Base-by-base conservation (phyloP, 1,140 invertebrate genomes). In the Musca domestica region DNA sequence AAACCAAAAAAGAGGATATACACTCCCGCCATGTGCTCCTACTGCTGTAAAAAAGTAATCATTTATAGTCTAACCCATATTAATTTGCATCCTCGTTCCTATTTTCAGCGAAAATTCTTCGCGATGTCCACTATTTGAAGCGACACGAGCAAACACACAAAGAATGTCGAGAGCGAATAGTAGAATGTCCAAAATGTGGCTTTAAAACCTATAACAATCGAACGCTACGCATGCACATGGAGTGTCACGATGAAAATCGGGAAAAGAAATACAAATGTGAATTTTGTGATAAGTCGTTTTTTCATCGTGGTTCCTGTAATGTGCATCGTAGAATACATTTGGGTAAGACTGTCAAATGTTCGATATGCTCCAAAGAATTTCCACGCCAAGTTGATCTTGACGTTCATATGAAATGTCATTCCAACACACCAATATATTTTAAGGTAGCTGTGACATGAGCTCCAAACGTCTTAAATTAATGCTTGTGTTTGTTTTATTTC, bases 211-310 rank as follows among this genome's bases (percentile, higher is more conserved):
- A 25, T 20, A 41, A 25, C 3, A 49, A 64, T 47, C 7, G 5
- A 7, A 20, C 25, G 15, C 20, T 46, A 14, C 7, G 64, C 15
- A 19, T 7, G 9, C 67, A 69, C 27, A 41, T 46, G 19, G 23
- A 54, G 22, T 64, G 25, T 12, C 67, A 69, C 30, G 19, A 65
- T 22, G 30, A 46, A 46, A 65, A 65, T 20, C 61, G 67, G 0
- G 20, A 65, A 65, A 30, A 49, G 17, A 12, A 19, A 46, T 47
- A 54, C 15, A 20, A 64, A 46, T 69, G 67, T 58, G 63, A 69
- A 9, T 25, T 64, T 15, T 69, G 67, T 34, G 63, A 47, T 2
- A 64, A 69, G 47, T 19, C 61, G 5, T 69, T 65, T n/a, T 69
- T 34, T 19, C 25, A 64, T 6, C 52, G 25, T 15, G 67, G 67